These are phyloP conservation scores for Perccottus glenii DNA, from an alignment of 2,113 vertebrate genomes.

Conservation along the genomic window DNA sequence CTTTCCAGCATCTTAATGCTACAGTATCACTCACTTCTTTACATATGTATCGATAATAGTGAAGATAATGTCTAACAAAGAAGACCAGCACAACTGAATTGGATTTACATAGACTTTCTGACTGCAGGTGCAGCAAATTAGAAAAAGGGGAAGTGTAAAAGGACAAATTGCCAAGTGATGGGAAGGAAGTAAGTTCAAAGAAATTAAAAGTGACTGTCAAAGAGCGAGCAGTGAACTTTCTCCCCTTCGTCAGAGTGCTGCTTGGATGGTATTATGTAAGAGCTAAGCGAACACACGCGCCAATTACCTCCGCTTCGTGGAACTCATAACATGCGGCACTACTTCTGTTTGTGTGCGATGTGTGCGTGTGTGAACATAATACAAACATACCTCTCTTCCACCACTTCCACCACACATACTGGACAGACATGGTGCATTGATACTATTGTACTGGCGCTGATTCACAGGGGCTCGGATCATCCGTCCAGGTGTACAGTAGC, in stretches of 20 bases:
- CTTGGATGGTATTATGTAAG: constrained; percentile 68
- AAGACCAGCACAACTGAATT: background rate
- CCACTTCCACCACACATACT: constrained; percentile 11
- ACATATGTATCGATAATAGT: too few relatives aligned
- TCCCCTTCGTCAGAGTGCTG: constrained; percentile 50
- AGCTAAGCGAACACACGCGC: constrained; percentile 57
- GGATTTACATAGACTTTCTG: background rate
- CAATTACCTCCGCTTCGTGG: constrained; percentile 61
- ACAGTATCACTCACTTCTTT: too few relatives aligned
- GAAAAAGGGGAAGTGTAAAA: constrained; percentile 39
- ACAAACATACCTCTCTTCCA: constrained; percentile 27
- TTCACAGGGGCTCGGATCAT: constrained; percentile 42
- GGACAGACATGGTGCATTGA: constrained; percentile 12
- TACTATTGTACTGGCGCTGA: constrained; percentile 31
- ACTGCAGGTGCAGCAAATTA: constrained; percentile 17
- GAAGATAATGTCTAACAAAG: background rate
- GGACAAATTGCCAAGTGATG: constrained; percentile 41
- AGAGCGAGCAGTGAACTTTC: constrained; percentile 59
- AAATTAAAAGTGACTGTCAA: constrained; percentile 61
- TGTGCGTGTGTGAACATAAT: constrained; percentile 27
- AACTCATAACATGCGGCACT: constrained; percentile 55
- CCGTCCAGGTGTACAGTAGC: constrained; percentile 38
- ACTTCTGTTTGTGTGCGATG: constrained; percentile 16
- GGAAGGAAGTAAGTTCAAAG: constrained; percentile 61
- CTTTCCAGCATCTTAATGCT: too few relatives aligned